Evolutionary conservation across 2,888 invertebrate species (phyloP).

Genomic region (Troilus luridus): DNA sequence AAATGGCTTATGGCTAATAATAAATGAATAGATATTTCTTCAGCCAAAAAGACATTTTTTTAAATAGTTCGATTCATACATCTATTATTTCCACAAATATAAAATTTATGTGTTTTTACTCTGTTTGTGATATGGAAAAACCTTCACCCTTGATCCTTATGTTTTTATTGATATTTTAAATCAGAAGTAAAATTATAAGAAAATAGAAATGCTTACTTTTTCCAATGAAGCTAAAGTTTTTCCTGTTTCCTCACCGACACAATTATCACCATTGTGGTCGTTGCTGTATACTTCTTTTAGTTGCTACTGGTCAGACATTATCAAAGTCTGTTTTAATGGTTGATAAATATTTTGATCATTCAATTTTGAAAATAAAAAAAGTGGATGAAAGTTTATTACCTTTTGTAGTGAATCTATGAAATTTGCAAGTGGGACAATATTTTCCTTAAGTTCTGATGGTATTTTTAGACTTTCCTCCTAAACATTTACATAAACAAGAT

Average conservation of each 20-base stretch:
- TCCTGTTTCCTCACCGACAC: neutral
- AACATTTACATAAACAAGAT: neutral
- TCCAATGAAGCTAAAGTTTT: constrained; percentile 21
- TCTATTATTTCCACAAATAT: too few relatives aligned
- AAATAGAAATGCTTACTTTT: neutral
- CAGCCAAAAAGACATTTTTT: too few relatives aligned
- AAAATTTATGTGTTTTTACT: too few relatives aligned
- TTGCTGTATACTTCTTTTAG: neutral
- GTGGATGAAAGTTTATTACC: neutral
- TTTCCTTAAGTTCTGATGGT: neutral
- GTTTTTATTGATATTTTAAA: neutral
- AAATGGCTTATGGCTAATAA: too few relatives aligned
- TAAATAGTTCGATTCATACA: too few relatives aligned
- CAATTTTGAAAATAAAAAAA: neutral
- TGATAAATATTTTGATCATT: neutral
- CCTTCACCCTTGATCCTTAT: neutral
- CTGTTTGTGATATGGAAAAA: too few relatives aligned
- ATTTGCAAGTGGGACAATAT: neutral
- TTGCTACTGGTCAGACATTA: constrained; percentile 40
- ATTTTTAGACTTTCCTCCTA: neutral
- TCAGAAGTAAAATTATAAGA: neutral
- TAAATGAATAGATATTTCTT: too few relatives aligned
- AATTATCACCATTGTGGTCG: neutral
- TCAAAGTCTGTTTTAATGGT: neutral
- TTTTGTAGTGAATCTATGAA: neutral